A percentile compares a stretch with the other conserved stretches of the same genome.
These are phyloP conservation scores for Sceloporus tristichus DNA, from an alignment of 2,113 vertebrate genomes.

Conservation along the genomic window DNA sequence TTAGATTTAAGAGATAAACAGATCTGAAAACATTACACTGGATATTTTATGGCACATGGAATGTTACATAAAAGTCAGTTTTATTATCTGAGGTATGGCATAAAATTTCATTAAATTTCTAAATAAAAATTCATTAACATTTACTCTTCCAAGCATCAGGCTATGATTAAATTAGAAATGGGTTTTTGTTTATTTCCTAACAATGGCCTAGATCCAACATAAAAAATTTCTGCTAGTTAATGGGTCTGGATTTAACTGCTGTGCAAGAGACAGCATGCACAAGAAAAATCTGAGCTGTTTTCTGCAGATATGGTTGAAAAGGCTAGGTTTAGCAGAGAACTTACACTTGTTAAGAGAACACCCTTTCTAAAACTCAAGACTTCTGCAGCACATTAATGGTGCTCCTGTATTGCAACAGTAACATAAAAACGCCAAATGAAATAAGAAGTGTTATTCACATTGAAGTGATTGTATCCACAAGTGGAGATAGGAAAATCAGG, in stretches of 20 bases:
- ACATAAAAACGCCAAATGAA: constrained; percentile 4
- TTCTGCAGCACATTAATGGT: background rate
- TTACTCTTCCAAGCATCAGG: background rate
- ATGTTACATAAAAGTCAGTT: background rate
- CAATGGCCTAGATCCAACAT: background rate
- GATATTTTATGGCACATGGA: background rate
- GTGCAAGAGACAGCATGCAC: background rate
- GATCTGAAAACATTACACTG: background rate
- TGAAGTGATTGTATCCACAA: background rate
- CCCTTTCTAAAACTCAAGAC: background rate
- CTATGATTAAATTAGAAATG: background rate
- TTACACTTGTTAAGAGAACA: background rate
- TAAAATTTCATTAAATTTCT: background rate
- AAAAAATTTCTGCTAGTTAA: background rate
- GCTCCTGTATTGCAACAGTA: background rate
- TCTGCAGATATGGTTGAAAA: constrained; percentile 78
- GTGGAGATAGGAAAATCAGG: no score
- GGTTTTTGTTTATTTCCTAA: background rate
- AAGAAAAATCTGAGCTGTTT: no score
- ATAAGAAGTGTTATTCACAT: background rate
- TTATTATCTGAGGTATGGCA: background rate
- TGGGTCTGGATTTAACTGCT: no score
- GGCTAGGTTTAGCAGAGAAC: constrained; percentile 68
- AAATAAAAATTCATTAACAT: background rate
- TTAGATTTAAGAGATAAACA: background rate